Percentiles rank a stretch among this genome's conserved stretches.
phyloP scores from a whole-genome alignment of 2,797 vertebrate genomes.

The Nothura maculosa region DNA sequence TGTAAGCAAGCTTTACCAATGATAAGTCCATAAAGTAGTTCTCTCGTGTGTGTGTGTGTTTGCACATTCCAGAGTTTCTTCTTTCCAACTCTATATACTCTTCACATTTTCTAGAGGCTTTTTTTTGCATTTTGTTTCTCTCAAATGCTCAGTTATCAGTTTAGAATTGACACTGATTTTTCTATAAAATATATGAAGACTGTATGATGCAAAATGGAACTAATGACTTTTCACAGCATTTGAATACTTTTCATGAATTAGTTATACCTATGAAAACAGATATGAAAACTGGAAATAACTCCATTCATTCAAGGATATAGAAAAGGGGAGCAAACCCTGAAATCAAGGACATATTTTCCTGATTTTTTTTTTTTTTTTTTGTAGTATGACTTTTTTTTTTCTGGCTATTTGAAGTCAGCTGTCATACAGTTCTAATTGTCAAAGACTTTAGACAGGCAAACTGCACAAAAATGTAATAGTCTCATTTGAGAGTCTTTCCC shows the following conservation, averaged over 20 bases:
- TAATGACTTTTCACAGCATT: not conserved
- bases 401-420: not conserved
- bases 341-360: not conserved
- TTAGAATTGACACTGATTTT: not conserved
- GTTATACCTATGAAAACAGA: not conserved
- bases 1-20: not conserved
- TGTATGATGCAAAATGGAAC: not conserved
- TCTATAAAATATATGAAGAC: not conserved
- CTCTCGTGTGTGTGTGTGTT: not conserved
- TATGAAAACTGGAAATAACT: not conserved
- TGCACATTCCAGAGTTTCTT: not conserved
- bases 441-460: not conserved
- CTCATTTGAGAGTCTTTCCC: not conserved
- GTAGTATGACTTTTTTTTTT: not conserved
- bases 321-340: not conserved
- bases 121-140: not conserved
- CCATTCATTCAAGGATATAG: not conserved
- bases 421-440: not conserved
- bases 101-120: not conserved
- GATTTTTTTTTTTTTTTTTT: no score
- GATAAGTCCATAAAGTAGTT: not conserved
- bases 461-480: not conserved
- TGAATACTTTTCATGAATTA: not conserved
- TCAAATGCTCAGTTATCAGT: not conserved
- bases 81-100: not conserved